Base-by-base conservation (phyloP, 35 echinoderm and acorn worm genomes). In the Amphiura filiformis region DNA sequence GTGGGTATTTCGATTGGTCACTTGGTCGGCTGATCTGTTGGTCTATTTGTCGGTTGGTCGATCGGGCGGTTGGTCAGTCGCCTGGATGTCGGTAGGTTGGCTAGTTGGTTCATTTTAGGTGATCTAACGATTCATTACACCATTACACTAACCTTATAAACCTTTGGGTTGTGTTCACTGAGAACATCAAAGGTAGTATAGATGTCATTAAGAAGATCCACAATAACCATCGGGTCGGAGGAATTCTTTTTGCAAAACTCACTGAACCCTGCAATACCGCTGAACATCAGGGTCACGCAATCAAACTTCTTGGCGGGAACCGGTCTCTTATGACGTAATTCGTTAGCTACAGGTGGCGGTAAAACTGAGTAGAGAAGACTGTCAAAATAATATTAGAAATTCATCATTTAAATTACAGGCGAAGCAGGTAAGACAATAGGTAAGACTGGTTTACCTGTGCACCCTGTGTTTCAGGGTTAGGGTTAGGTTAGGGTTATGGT, bases 251-350 rank as follows among this genome's bases (percentile, higher is more conserved):
- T 83, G 57, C 95, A 97, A 70, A 86, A 97, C 12, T 84, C 89
- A 23, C 87, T 85, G 40, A 97, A 97, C 0, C 95, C 95, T 34
- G 84, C 81, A 41, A 97, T 91, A 17, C 95, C 95, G 31, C 95
- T 97, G 86, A 97, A 97, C 95, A 97, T 93, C 13, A 97, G 81
- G 1, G 95, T 97, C 26, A 97, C 95, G 34, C 85, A 83, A 44
- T 93, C 95, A 65, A 88, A 93, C 85, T 97, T 97, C 34, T 88
- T 93, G 76, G 95, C 95, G 1, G 95, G 95, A 65, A 97, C 95
- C 18, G 95, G 95, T 33, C 95, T 82, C 36, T 81, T 84, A 41
- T 97, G 95, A 39, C 95, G 91, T 36, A 97, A 86, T 79, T 97
- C 95, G 65, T 97, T 93, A 35, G 95, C 95, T 20, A 97, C 92